phyloP scores from a whole-genome alignment of 1,140 invertebrate genomes.

The Heliconius hermathena region DNA sequence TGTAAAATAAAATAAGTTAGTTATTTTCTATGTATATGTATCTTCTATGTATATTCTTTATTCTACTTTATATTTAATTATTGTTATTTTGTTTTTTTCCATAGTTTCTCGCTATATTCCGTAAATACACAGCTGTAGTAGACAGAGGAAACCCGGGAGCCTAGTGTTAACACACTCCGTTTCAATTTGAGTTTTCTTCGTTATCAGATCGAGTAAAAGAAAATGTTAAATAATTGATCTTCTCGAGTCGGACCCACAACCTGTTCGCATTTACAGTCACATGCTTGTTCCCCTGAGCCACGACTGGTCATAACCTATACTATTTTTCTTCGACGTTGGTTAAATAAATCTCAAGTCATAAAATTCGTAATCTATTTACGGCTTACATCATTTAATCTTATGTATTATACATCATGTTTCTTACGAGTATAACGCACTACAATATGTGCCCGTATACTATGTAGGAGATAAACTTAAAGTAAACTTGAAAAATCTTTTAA shows the following conservation, averaged over 20 bases:
- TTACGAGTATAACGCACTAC: background rate
- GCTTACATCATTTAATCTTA: background rate
- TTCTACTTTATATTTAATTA: too few relatives aligned
- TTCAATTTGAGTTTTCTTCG: too few relatives aligned
- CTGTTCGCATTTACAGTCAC: too few relatives aligned
- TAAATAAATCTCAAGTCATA: background rate
- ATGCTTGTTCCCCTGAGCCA: too few relatives aligned
- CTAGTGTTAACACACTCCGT: background rate
- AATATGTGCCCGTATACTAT: background rate
- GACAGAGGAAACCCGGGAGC: background rate
- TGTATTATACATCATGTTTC: background rate
- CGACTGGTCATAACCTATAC: too few relatives aligned
- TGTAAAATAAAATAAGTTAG: conserved; percentile 11
- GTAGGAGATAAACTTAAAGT: background rate
- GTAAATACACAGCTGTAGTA: background rate
- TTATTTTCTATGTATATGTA: too few relatives aligned
- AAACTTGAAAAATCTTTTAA: background rate
- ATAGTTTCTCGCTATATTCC: background rate
- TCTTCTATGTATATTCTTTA: too few relatives aligned
- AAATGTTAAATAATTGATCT: background rate
- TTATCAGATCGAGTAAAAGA: background rate
- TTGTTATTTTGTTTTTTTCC: too few relatives aligned
- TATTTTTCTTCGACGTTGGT: background rate
- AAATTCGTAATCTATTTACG: background rate
- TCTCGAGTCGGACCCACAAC: too few relatives aligned